A percentile compares a stretch with the other conserved stretches of the same genome.
Evolutionary conservation across 2,113 vertebrate genomes (phyloP).

Genomic region (Thalassoma bifasciatum): DNA sequence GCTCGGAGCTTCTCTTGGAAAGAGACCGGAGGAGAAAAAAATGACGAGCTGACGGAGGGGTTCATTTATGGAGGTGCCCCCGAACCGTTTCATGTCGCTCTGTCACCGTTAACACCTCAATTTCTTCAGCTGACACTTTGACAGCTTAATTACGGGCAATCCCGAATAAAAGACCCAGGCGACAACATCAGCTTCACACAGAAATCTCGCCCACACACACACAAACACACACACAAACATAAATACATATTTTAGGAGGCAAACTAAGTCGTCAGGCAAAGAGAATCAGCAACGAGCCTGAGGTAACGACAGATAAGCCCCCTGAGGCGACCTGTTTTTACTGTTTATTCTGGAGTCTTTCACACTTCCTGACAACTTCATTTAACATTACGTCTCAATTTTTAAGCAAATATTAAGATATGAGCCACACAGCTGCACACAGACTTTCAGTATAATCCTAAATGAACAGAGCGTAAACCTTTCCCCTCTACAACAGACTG

Average conservation of each 20-base stretch:
- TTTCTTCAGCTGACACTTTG: neutral
- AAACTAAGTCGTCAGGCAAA: neutral
- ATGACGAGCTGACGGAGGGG: conserved; percentile 2
- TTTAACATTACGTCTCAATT: conserved; percentile 10
- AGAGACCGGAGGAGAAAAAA: conserved; percentile 4
- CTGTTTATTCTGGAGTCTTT: neutral
- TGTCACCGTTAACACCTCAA: conserved; percentile 23
- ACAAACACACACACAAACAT: conserved; percentile 7
- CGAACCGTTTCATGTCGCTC: conserved; percentile 46
- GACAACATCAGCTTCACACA: neutral
- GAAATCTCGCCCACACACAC: conserved; percentile 1
- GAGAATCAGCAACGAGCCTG: conserved; percentile 6
- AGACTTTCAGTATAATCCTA: too few species aligned
- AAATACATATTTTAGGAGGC: neutral
- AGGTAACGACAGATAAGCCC: conserved; percentile 2
- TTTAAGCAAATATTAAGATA: neutral
- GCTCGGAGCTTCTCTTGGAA: neutral
- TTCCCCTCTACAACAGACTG: too few species aligned
- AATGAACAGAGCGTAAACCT: too few species aligned
- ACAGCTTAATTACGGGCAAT: conserved; percentile 37
- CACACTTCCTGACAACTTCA: conserved; percentile 17
- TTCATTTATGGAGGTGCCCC: conserved; percentile 42
- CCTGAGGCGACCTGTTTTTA: neutral
- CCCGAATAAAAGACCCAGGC: conserved; percentile 23
- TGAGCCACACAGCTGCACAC: too few species aligned